phyloP scores from a whole-genome alignment of 2,797 vertebrate genomes.

The Synaphobranchus kaupii region DNA sequence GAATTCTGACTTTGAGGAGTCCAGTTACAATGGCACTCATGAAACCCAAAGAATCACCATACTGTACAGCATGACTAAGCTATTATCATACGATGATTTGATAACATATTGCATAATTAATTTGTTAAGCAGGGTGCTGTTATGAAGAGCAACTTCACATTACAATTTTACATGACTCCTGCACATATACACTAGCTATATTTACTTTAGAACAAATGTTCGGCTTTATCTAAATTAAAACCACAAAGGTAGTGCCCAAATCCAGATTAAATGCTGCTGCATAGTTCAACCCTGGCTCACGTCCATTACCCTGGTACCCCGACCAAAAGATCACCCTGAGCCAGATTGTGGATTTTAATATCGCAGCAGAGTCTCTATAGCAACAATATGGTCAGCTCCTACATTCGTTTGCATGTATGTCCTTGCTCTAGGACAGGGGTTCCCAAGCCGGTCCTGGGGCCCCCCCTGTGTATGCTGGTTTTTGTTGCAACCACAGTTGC shows the following conservation, averaged over 20 bases:
- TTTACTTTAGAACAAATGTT: not conserved
- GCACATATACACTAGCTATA: not conserved
- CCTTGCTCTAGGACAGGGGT: no score
- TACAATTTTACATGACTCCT: not conserved
- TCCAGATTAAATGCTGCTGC: not conserved
- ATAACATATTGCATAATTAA: not conserved
- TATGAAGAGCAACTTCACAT: not conserved
- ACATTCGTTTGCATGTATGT: not conserved
- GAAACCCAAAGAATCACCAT: not conserved
- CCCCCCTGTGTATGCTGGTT: no score
- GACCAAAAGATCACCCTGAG: not conserved
- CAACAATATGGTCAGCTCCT: not conserved
- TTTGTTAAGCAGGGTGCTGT: not conserved
- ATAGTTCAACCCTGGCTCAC: not conserved
- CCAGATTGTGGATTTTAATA: not conserved
- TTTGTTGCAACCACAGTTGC: no score
- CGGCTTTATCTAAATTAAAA: not conserved
- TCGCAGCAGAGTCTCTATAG: not conserved
- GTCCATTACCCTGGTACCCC: not conserved
- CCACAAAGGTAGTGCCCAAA: not conserved
- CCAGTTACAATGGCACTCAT: slow-evolving; percentile 8
- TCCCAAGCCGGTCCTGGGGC: no score
- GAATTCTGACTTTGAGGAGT: slow-evolving; percentile 32
- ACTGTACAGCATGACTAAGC: not conserved
- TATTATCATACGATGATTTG: not conserved